phyloP scores from a whole-genome alignment of 1,140 invertebrate species.

The Teleopsis dalmanni region DNA sequence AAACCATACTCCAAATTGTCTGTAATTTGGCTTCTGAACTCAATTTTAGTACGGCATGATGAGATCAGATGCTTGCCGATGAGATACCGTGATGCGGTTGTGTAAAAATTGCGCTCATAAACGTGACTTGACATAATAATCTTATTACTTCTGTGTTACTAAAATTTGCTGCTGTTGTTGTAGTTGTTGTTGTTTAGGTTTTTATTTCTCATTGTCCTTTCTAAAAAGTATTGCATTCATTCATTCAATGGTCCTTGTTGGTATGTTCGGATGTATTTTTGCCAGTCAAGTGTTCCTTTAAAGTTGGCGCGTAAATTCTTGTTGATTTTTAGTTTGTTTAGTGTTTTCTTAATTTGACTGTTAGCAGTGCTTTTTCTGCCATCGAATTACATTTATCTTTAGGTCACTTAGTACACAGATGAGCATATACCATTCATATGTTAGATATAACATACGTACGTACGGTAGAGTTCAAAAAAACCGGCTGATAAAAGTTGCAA shows the following conservation, averaged over 20 bases:
- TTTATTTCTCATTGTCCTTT: neutral
- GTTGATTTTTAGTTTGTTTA: too few relatives aligned
- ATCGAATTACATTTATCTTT: neutral
- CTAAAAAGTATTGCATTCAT: neutral
- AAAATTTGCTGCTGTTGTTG: neutral
- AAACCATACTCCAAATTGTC: too few relatives aligned
- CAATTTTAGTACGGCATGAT: neutral
- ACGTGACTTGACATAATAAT: slow-evolving; percentile 44
- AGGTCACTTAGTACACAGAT: neutral
- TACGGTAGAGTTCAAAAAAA: neutral
- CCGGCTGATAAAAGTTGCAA: neutral
- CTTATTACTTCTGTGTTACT: slow-evolving; percentile 23
- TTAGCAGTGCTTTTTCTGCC: too few relatives aligned
- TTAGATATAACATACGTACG: neutral
- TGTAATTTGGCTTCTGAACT: neutral
- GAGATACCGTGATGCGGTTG: neutral
- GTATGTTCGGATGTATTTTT: neutral
- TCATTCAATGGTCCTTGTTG: neutral
- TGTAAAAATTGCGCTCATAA: slow-evolving; percentile 41
- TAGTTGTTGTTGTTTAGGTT: neutral
- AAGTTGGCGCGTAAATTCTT: too few relatives aligned
- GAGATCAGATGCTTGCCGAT: slow-evolving; percentile 5
- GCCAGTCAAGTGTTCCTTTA: neutral
- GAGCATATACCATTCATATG: neutral
- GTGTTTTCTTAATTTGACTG: too few relatives aligned